Evolutionary conservation across 2,113 vertebrate species (phyloP), one percentile per base, ranked within the genome.

Genomic region (Glaucidium brasilianum): DNA sequence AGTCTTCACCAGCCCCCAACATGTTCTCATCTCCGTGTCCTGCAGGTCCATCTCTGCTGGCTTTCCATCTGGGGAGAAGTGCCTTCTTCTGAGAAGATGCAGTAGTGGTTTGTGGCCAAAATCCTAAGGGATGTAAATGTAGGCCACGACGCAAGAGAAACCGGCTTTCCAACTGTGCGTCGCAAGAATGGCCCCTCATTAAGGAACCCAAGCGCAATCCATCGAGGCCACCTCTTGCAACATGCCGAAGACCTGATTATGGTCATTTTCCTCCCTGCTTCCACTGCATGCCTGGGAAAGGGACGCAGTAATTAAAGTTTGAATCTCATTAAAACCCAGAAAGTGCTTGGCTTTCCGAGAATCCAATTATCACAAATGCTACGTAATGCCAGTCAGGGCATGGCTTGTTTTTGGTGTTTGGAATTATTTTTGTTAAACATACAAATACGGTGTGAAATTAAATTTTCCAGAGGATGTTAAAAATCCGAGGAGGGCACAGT

Each of bases 321-420:
- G 94, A 97, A 96, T 97, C 95, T 97, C 97, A 96, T 97, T 96
- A 96, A 91, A 95, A 53, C 59, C 34, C 89, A 90, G 84, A 91
- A 97, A 96, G 91, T 96, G 94, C 94, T 91, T 95, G 96, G 96
- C 97, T 97, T 94, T 90, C 97, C 79, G 94, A 96, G 97, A 96
- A 94, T 95, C 95, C 95, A 97, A 94, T 97, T 96, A 97, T 94
- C 95, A 90, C 91, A 92, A 92, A 92, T 41, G 45, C 91, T 89
- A 85, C 71, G 74, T 93, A 92, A 94, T 8, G 47, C 69, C 91
- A 96, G 94, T 72, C 93, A 58, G 96, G 91, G 86, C 94, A 95
- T 11, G 30, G 89, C 94, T 90, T 82, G 94, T 79, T 94, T 96
- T 82, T 68, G 71, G 89, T 73, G 81, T 91, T 95, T 39, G 81